Base-by-base conservation (phyloP, 92 coral and sea anemone genomes). In the Parazoanthus darwini region DNA sequence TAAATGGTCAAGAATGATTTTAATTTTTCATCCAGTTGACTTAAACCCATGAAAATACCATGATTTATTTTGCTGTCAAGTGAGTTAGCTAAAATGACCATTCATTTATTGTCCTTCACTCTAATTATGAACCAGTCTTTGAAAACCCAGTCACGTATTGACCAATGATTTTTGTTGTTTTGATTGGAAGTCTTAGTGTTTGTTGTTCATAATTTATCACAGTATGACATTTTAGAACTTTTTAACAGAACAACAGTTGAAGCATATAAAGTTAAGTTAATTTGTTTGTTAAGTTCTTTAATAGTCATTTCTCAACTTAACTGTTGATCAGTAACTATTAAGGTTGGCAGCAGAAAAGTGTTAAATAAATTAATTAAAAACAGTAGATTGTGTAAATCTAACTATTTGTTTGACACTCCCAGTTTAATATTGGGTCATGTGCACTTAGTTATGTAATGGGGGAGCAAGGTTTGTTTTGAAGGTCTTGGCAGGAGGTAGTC, bases 401-500 rank as follows among this genome's bases (percentile, higher is more conserved):
- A 58, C 23, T 58, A 14, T 58, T 20, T 58, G 23, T 58, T 13
- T 74, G 46, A 35, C 43, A 74, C 23, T 22, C 9, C 8, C 4
- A 8, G 50, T 48, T 11, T 79, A 20, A 79, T 79, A 79, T 79
- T 51, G 67, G 66, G 5, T 26, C 70, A 79, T 29, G 83, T 79
- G 43, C 66, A 26, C 22, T 33, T 5, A 79, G 11, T 13, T 74
- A 79, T 43, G 23, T 51, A 79, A 79, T 51, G 46, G n/a, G 80
- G 29, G 18, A 76, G 16, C 46, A 22, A 79, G 9, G 13, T 33
- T 74, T 74, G 23, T 33, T 74, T 46, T 51, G 67, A 48, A 11
- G n/a, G 20, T 79, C 83, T 79, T 33, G 66, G 83, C n/a, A 29
- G 83, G 83, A 46, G 70, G 83, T 35, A 79, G 14, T 26, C 42